Evolutionary conservation across 2,888 invertebrate species (phyloP), one percentile per base, ranked within the genome.

Genomic region (Caenorhabditis uteleia): DNA sequence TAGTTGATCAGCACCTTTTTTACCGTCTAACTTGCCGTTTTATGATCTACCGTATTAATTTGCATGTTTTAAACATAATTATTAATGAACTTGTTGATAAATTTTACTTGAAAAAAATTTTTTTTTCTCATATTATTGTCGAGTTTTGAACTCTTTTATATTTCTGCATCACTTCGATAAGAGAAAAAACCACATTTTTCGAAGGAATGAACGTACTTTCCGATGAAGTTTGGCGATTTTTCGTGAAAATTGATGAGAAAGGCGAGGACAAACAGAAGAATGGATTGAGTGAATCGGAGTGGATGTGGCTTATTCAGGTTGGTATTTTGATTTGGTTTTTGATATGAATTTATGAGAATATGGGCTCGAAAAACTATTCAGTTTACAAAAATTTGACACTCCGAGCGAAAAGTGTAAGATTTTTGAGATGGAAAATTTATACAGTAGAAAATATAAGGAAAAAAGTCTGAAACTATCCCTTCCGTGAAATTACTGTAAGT

Each of bases 201-300:
- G 2, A 23, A 40, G 40, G n/a, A 8, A 56, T 56, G 48, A 36
- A 34, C 27, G 23, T 26, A 21, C 33, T 58, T 0, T 34, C 14
- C 12, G 27, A 20, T 8, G 47, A 51, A 6, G 47, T 58, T 1
- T 58, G 58, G 58, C 10, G 31, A 10, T 58, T 58, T 16, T 58
- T 51, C 42, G 39, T 45, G 34, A 46, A 46, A n/a, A 7, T 23
- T 20, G 47, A 42, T 12, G 50, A 50, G 12, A 12, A 20, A 7
- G 40, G 23, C 0, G 12, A 38, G 1, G 20, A 29, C 7, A 27
- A 40, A 4, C 25, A 47, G 10, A 40, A 26, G 6, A 23, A 25
- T 7, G 7, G 18, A 3, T 20, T 16, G 25, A 46, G 46, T 8
- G 42, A 46, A 18, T 29, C 42, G 16, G 50, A 58, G 20, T 58